Base-by-base conservation (phyloP, 35 echinoderm and acorn worm species). In the Antedon bifida region DNA sequence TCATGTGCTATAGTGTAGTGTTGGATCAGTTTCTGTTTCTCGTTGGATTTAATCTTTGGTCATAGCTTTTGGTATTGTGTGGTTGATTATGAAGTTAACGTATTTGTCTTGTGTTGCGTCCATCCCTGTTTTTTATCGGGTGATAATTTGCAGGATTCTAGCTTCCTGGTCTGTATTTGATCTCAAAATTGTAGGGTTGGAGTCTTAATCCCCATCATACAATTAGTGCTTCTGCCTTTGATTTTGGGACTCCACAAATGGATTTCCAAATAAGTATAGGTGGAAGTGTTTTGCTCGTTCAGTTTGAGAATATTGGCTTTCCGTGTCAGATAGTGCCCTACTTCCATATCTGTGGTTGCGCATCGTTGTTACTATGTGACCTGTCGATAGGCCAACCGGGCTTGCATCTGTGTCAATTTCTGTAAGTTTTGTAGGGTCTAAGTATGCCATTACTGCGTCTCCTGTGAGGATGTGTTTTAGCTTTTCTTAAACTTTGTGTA, bases 341-440 rank as follows among this genome's bases (percentile, higher is more conserved):
- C 79, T n/a, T 35, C 21, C 36, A 39, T 79, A 23, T 31, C 35
- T 64, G n/a, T n/a, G n/a, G n/a, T n/a, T n/a, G n/a, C n/a, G n/a
- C n/a, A n/a, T n/a, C n/a, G n/a, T n/a, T n/a, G n/a, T n/a, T n/a
- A n/a, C n/a, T n/a, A n/a, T n/a, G n/a, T n/a, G n/a, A n/a, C n/a
- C n/a, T 34, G 90, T 86, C 21, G 79, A 75, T 75, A 91, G 77
- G 16, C 88, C 88, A 36, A 84, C 89, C 33, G 85, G 88, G 33
- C 92, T 90, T 35, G 82, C 92, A 83, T 95, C 88, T 30, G 90
- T 85, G 30, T 84, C 74, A 4, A 90, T 16, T 3, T 91, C 88
- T 3, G 79, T 84, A 32, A 19, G 19, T 84, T 95, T 84, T 3
- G 26, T 30, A 26, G 88, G 89, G 35, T 90, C 85, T 39, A 83